phyloP scores from a whole-genome alignment of 2,888 invertebrate species.

The Hypolimnas misippus region DNA sequence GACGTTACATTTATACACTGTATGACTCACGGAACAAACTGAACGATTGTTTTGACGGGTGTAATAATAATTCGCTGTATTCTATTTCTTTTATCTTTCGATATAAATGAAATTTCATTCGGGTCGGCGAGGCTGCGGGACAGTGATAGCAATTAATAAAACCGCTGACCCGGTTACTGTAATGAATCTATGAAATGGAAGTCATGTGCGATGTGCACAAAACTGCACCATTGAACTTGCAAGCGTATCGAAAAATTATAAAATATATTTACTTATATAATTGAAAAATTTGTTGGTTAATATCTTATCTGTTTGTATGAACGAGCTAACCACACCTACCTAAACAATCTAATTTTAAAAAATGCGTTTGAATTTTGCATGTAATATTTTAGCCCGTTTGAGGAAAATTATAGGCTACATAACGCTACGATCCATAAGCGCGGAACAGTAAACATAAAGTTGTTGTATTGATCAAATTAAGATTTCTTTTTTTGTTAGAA shows the following conservation, averaged over 20 bases:
- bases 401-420: too few relatives aligned
- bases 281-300: too few relatives aligned
- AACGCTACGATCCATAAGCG: too few relatives aligned
- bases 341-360: too few relatives aligned
- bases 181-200: constrained; percentile 38
- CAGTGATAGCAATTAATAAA: constrained; percentile 32
- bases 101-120: constrained; percentile 19
- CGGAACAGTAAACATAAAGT: neutral
- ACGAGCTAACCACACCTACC: too few relatives aligned
- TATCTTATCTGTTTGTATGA: too few relatives aligned
- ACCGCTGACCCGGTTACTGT: constrained; percentile 33
- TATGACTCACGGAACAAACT: neutral
- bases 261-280: too few relatives aligned
- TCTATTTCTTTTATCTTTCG: neutral
- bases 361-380: too few relatives aligned
- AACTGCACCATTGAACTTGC: constrained; percentile 32
- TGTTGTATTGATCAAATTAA: neutral
- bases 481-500: too few relatives aligned
- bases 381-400: too few relatives aligned
- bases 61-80: constrained; percentile 2
- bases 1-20: neutral
- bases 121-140: constrained; percentile 1
- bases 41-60: neutral
- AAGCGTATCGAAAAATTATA: constrained; percentile 25
- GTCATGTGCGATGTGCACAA: constrained; percentile 29